Percentiles rank a stretch among this genome's conserved stretches.
Conservation (phyloP, 2,113 vertebrate species). For the Galeopterus variegatus region DNA sequence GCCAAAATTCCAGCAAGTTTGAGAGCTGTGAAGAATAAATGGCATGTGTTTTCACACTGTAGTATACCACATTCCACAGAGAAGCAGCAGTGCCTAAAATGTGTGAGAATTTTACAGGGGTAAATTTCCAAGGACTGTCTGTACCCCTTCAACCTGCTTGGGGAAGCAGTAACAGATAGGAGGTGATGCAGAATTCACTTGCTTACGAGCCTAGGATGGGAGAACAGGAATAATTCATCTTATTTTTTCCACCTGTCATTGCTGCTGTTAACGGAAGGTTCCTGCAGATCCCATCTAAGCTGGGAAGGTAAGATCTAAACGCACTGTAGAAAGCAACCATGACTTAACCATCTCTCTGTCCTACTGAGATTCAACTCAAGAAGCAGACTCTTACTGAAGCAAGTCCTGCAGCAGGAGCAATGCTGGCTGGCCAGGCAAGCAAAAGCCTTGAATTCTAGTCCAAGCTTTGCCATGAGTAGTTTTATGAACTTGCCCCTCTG, state of each 20-base stretch:
- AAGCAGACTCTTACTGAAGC: neutral
- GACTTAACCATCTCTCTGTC: accelerated
- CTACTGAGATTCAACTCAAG: accelerated
- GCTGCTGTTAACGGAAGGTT: neutral
- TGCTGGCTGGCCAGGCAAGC: neutral
- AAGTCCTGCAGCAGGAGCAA: neutral
- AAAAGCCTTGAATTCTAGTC: neutral
- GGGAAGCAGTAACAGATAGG: neutral
- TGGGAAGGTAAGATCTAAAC: neutral
- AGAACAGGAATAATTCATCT: neutral
- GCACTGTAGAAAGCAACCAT: neutral
- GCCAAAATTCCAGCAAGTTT: neutral
- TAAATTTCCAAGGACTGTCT: neutral
- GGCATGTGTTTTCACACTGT: neutral
- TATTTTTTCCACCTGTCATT: neutral
- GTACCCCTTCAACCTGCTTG: neutral
- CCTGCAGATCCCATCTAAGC: neutral
- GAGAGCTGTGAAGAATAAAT: neutral
- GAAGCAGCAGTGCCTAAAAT: neutral
- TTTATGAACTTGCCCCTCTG: neutral
- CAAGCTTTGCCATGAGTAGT: neutral
- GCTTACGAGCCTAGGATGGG: neutral
- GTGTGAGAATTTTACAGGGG: neutral
- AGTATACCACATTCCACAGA: neutral
- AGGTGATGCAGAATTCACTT: too few relatives aligned